A percentile compares a stretch with the other conserved stretches of the same genome.
Conservation (phyloP, 2,888 invertebrate species). For the Ramazzottius varieornatus region DNA sequence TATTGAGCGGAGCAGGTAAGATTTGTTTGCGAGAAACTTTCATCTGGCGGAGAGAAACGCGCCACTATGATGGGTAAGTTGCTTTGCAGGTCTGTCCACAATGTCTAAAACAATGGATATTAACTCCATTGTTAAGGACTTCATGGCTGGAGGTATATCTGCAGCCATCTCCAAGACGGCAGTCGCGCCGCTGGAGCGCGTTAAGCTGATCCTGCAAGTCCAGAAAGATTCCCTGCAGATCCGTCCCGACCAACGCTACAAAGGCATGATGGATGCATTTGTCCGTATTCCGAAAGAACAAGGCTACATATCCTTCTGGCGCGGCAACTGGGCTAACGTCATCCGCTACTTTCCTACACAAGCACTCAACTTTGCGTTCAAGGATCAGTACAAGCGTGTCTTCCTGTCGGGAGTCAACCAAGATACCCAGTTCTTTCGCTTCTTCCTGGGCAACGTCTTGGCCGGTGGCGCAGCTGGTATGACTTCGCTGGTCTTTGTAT, state of each 20-base stretch:
- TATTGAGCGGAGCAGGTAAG: too few relatives aligned
- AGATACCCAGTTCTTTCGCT: constrained; percentile 13
- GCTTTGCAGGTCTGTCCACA: too few relatives aligned
- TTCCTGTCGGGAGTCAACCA: constrained; percentile 12
- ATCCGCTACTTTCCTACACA: constrained; percentile 25
- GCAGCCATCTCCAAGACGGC: constrained; percentile 79
- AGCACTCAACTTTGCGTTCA: constrained; percentile 22
- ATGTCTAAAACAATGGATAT: constrained; percentile 43
- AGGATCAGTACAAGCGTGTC: constrained; percentile 20
- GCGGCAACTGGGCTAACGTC: constrained; percentile 28
- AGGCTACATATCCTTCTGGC: constrained; percentile 25
- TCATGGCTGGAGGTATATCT: constrained; percentile 64
- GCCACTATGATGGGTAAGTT: too few relatives aligned
- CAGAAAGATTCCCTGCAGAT: constrained; percentile 79
- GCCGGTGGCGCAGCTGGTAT: constrained; percentile 24
- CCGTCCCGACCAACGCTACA: constrained; percentile 56
- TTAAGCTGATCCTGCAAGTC: constrained; percentile 34
- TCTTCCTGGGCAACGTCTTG: constrained; percentile 17
- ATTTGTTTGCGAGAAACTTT: too few relatives aligned
- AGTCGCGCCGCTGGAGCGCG: constrained; percentile 79
- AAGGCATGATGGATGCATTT: constrained; percentile 25
- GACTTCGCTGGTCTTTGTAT: constrained; percentile 23
- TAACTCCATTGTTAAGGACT: constrained; percentile 60
- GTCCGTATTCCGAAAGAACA: constrained; percentile 16
- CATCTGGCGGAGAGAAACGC: too few relatives aligned